phyloP scores from a whole-genome alignment of 2,797 vertebrate species.

The Allobates femoralis region DNA sequence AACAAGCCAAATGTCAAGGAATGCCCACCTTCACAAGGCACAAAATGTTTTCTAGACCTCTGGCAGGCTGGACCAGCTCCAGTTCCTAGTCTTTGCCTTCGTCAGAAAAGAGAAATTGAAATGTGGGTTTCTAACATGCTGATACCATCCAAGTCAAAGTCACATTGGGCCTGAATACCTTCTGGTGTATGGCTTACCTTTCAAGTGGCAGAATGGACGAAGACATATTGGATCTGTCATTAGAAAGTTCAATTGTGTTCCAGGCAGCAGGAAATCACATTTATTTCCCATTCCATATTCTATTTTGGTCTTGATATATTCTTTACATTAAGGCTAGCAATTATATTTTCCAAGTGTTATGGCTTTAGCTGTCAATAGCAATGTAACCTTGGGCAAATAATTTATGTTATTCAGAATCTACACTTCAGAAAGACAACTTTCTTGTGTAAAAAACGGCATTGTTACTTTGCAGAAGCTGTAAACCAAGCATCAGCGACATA shows the following conservation, averaged over 20 bases:
- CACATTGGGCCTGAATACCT: too few relatives aligned
- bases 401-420: not conserved
- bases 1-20: too few relatives aligned
- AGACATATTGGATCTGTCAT: not conserved
- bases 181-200: too few relatives aligned
- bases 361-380: slow-evolving; percentile 36
- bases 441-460: not conserved
- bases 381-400: slow-evolving; percentile 16
- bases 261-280: not conserved
- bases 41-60: too few relatives aligned
- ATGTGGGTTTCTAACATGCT: too few relatives aligned
- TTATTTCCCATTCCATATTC: not conserved
- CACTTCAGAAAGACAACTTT: not conserved
- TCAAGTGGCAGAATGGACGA: too few relatives aligned
- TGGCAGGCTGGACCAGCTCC: too few relatives aligned
- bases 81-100: too few relatives aligned
- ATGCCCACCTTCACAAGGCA: too few relatives aligned
- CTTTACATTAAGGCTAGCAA: slow-evolving; percentile 34
- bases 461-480: not conserved
- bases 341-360: slow-evolving; percentile 32
- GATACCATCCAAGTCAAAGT: too few relatives aligned
- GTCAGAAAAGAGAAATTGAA: too few relatives aligned
- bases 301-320: slow-evolving; percentile 22
- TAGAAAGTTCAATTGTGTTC: not conserved
- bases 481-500: not conserved